Base-by-base conservation (phyloP, 2,888 invertebrate species). In the Ophion slaviceki region DNA sequence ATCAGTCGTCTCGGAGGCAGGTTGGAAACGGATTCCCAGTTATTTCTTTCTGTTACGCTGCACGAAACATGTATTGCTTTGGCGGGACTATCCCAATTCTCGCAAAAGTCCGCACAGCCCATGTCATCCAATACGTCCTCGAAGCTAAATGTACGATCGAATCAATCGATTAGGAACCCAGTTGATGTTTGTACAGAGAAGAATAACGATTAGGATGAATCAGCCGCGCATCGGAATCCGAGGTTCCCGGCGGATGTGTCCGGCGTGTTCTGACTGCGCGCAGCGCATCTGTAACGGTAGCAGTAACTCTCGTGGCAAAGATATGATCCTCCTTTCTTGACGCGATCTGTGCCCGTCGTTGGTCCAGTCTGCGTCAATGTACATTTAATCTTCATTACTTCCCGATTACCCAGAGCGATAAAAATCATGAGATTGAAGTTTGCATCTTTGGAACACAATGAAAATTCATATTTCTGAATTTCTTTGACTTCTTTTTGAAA, bases 241-340 rank as follows among this genome's bases (percentile, higher is more conserved):
- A 99, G 95, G 95, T 99, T 99, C 11, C 97, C 97, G 0, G 99
- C 97, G 0, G 99, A 97, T 88, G 98, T 98, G 91, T 99, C 99
- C 81, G 97, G 97, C 0, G 99, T 98, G 92, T 99, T 99, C 94
- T 98, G 98, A 84, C 98, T 98, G 72, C 99, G 95, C 0, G 99
- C 98, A 0, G 97, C 98, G 94, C 99, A 99, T 86, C 99, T 95
- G 92, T 99, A 99, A 82, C 99, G 96, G 94, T 97, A 99, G 94
- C 99, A 99, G 92, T 98, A 98, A 0, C 97, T 96, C 92, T 96
- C 95, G 90, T 98, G 98, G 90, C 98, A 99, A 91, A 99, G 95
- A 93, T 97, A 99, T 0, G 99, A 99, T 2, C 99, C 99, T 53
- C 99, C 99, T 94, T 99, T 99, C 92, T 99, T 99, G 8, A 99